Conservation (phyloP, 2,113 vertebrate species). For the Stictonetta naevosa region DNA sequence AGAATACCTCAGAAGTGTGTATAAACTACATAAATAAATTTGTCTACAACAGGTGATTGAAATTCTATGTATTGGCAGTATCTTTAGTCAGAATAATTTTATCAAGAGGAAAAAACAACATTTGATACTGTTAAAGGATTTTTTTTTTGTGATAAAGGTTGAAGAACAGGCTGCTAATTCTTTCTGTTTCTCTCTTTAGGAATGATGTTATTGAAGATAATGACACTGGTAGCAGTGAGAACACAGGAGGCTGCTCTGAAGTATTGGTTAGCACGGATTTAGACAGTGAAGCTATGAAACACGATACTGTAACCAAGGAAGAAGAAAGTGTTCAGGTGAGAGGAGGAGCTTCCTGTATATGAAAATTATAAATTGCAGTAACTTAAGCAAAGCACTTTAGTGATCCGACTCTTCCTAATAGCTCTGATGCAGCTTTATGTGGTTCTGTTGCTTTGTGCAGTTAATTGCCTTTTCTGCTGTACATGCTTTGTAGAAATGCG, state of each 20-base stretch:
- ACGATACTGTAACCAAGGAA: constrained; percentile 73
- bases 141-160: background rate
- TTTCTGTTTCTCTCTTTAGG: constrained; percentile 61
- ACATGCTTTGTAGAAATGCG: fast-evolving
- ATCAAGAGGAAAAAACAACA: background rate
- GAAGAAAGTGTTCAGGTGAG: constrained; percentile 81
- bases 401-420: background rate
- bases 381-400: background rate
- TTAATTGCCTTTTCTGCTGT: background rate
- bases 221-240: constrained; percentile 73
- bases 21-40: background rate
- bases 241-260: constrained; percentile 74
- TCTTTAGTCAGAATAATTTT: background rate
- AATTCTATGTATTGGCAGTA: background rate
- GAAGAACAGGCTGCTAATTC: background rate
- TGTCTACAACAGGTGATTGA: background rate
- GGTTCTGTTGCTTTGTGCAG: background rate
- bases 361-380: background rate
- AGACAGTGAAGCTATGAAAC: constrained; percentile 75
- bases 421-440: background rate
- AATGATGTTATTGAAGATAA: constrained; percentile 77
- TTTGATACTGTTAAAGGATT: background rate
- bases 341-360: background rate
- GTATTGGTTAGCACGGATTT: constrained; percentile 72
- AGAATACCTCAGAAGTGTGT: background rate